These are phyloP conservation scores for Tenthredo notha DNA, from an alignment of 2,888 invertebrate genomes.

Conservation along the genomic window DNA sequence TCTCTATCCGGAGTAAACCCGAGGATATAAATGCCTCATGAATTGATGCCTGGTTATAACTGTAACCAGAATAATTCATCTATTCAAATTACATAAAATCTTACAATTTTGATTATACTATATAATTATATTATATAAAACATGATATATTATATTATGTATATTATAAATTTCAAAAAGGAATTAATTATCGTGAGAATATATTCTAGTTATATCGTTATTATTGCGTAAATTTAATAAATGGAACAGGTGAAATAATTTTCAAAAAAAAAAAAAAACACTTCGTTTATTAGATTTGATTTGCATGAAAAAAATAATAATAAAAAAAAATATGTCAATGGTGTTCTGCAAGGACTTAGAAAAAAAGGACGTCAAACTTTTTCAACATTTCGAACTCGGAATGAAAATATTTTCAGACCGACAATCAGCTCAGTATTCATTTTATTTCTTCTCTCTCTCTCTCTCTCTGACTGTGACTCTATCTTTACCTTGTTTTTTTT, in stretches of 20 bases:
- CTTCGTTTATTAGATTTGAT: background rate
- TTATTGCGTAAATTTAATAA: background rate
- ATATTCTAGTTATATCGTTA: background rate
- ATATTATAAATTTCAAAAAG: background rate
- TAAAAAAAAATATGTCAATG: background rate
- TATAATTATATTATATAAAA: background rate
- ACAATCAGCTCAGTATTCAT: slow-evolving; percentile 3
- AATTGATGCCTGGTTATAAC: background rate
- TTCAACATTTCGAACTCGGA: background rate
- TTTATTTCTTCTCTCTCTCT: background rate
- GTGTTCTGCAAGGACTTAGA: background rate
- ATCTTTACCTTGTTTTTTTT: background rate
- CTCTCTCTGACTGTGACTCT: background rate
- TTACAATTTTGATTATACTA: background rate
- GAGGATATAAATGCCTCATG: background rate
- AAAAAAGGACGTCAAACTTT: background rate
- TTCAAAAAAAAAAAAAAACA: too few species aligned
- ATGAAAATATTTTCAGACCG: slow-evolving; percentile 9
- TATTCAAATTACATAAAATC: background rate
- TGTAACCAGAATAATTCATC: background rate
- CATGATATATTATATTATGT: too few species aligned
- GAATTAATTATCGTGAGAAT: background rate
- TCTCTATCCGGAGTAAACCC: background rate
- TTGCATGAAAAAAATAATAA: background rate
- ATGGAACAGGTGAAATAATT: background rate